Conservation (phyloP, 2,797 vertebrate species). For the Lagorchestes hirsutus region DNA sequence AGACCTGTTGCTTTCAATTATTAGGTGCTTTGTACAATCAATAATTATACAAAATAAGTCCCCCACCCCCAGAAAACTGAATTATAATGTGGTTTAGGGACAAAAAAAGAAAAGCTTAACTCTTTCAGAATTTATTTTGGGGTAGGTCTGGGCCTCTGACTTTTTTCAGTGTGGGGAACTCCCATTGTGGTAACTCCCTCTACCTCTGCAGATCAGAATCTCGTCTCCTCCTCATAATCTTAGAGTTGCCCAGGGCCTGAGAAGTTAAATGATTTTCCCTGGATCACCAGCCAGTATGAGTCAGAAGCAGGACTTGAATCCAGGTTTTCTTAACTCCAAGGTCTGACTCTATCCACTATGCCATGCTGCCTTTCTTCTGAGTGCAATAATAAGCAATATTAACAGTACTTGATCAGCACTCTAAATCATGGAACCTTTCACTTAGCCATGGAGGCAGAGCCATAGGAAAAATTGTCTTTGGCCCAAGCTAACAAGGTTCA, state of each 20-base stretch:
- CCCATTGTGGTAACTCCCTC: background rate
- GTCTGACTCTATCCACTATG: background rate
- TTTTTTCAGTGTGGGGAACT: background rate
- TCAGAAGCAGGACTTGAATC: background rate
- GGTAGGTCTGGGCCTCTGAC: background rate
- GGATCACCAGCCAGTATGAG: background rate
- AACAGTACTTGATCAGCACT: slow-evolving; percentile 30
- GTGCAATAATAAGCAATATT: slow-evolving; percentile 9
- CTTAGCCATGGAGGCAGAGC: background rate
- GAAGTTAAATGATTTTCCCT: background rate
- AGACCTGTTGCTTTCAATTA: slow-evolving; percentile 14
- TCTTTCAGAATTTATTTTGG: background rate
- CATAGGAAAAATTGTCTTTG: background rate
- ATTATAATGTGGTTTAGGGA: slow-evolving; percentile 15
- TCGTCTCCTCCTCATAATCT: background rate
- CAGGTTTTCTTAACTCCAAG: background rate
- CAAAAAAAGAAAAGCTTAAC: background rate
- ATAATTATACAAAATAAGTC: slow-evolving; percentile 38
- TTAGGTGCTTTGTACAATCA: slow-evolving; percentile 58
- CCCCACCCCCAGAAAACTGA: slow-evolving; percentile 4
- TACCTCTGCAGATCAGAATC: background rate
- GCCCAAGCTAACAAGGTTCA: background rate
- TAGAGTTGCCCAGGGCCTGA: background rate
- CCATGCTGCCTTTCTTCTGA: slow-evolving; percentile 35
- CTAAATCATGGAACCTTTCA: slow-evolving; percentile 28